Conservation (phyloP, 2,888 invertebrate species). For the Drosophila meridiana region DNA sequence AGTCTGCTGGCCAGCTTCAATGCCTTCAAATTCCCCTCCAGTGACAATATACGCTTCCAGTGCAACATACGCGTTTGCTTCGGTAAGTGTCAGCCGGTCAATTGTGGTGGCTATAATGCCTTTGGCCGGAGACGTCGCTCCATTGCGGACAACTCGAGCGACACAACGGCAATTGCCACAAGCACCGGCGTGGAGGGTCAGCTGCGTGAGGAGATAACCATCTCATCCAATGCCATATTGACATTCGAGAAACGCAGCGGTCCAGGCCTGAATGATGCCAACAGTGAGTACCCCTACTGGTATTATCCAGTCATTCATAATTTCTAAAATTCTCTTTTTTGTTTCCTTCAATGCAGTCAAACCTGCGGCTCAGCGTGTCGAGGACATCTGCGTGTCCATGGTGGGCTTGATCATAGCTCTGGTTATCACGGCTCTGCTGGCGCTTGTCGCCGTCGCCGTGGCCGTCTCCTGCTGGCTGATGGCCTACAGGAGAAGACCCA, state of each 20-base stretch:
- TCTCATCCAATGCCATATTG: constrained; percentile 95
- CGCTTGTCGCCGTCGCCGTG: constrained; percentile 96
- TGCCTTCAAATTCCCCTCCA: constrained; percentile 97
- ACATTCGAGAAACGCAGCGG: constrained; percentile 93
- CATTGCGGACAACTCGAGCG: constrained; percentile 83
- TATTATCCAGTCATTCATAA: too few relatives aligned
- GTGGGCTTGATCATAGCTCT: constrained; percentile 96
- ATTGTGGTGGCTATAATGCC: constrained; percentile 95
- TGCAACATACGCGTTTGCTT: constrained; percentile 98
- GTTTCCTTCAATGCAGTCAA: constrained; percentile 74
- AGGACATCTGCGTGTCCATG: constrained; percentile 97
- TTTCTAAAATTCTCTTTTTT: not conserved
- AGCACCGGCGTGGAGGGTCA: constrained; percentile 89
- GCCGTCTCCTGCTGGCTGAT: constrained; percentile 98
- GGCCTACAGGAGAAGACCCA: constrained; percentile 95
- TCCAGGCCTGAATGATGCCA: constrained; percentile 92
- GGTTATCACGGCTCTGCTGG: constrained; percentile 95
- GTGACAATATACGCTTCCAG: constrained; percentile 97
- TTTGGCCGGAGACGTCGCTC: constrained; percentile 92
- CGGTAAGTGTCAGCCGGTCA: constrained; percentile 97
- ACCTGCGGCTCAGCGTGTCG: constrained; percentile 87
- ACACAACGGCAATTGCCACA: constrained; percentile 87
- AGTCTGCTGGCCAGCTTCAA: constrained; percentile 95
- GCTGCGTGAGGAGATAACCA: constrained; percentile 96
- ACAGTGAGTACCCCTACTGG: constrained; percentile 86